Conservation (phyloP, 1,140 invertebrate species). For the Drosophila sechellia region DNA sequence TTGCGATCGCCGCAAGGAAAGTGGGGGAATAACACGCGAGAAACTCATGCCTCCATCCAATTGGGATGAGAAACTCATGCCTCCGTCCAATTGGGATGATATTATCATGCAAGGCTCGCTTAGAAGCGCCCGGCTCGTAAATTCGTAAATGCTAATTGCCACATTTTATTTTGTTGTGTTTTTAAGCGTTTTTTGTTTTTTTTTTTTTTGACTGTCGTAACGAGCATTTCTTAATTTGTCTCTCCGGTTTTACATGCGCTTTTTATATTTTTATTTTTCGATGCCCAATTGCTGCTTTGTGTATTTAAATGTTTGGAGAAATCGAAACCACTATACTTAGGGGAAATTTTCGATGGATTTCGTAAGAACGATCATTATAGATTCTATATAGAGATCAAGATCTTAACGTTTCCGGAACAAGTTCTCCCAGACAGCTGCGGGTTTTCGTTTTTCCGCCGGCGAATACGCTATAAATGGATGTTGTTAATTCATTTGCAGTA, state of each 20-base stretch:
- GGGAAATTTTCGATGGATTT: constrained; percentile 3
- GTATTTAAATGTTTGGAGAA: constrained; percentile 10
- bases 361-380: constrained; percentile 5
- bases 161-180: constrained; percentile 37
- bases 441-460: neutral
- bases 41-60: constrained; percentile 53
- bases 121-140: constrained; percentile 46
- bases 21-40: constrained; percentile 49
- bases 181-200: constrained; percentile 1
- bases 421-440: constrained; percentile 14
- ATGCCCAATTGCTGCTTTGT: constrained; percentile 14
- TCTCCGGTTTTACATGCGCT: neutral
- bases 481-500: constrained; percentile 21
- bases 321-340: constrained; percentile 4
- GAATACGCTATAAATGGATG: constrained; percentile 17
- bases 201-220: constrained; percentile 29
- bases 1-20: constrained; percentile 49
- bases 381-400: neutral
- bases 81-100: constrained; percentile 37
- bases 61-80: constrained; percentile 56
- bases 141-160: constrained; percentile 60
- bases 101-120: constrained; percentile 65
- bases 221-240: constrained; percentile 16
- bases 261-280: neutral
- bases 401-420: constrained; percentile 23